Evolutionary conservation across 2,888 invertebrate species (phyloP), one percentile per base, ranked within the genome.

Genomic region (Latrodectus elegans): DNA sequence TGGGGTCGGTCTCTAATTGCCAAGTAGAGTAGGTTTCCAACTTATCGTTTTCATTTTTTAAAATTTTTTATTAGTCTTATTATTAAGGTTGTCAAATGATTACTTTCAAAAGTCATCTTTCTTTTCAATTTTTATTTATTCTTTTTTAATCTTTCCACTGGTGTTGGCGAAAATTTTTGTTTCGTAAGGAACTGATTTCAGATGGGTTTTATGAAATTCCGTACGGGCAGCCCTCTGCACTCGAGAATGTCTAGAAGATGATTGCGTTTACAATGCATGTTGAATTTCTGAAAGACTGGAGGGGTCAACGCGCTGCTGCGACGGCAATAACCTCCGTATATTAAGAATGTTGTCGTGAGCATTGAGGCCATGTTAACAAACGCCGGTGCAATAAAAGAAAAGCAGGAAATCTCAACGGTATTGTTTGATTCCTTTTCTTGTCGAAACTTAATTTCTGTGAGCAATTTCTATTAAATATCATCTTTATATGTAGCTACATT

Each of bases 11-110:
- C 86, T 81, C 81, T 87, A 81, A 87, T 81, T 87, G 81, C 72
- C 76, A 76, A 86, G 76, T 86, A 71, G 81, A 72, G 65, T 87
- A 51, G 84, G 77, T 73, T 87, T 73, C 68, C 8, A 81, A 53
- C 77, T 72, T 83, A 74, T 80, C 49, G 73, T 78, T 76, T 64
- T 74, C 73, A 64, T 75, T 81, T 53, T 72, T 49, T n/a, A 15
- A 55, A 55, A 17, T 38, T 72, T 22, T 51, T 78, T 22, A 10
- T 11, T 67, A 12, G 77, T 52, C 72, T 79, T 81, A 73, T 87
- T 87, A 87, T 87, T 87, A 87, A 87, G 81, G 70, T 73, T 87
- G 86, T 87, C 81, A 87, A 81, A 76, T 76, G 81, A 87, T 87
- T 82, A 77, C 86, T 73, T 82, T 82, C 68, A 68, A 81, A 81